phyloP scores from a whole-genome alignment of 2,888 invertebrate genomes.

The Epistrophe grossulariae region DNA sequence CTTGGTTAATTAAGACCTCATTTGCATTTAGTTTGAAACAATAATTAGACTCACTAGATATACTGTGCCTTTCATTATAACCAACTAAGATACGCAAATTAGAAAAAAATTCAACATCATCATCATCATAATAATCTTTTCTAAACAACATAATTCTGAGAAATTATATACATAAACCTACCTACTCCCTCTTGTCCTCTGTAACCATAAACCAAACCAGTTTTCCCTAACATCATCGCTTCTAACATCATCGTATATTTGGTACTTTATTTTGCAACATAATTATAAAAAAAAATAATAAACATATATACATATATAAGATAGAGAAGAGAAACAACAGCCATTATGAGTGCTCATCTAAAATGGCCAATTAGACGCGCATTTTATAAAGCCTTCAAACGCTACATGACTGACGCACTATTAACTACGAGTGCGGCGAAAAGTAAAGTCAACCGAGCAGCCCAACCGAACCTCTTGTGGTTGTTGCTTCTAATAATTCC shows the following conservation, averaged over 20 bases:
- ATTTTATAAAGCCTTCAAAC: conserved; percentile 63
- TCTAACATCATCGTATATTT: conserved; percentile 15
- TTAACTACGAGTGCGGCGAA: conserved; percentile 57
- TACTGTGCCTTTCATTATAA: conserved; percentile 22
- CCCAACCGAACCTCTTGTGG: conserved; percentile 50
- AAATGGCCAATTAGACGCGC: conserved; percentile 69
- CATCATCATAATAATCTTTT: conserved; percentile 24
- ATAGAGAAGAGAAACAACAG: conserved; percentile 33
- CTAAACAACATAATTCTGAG: conserved; percentile 56
- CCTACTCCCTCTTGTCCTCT: not conserved
- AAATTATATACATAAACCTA: not conserved
- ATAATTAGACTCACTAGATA: conserved; percentile 37
- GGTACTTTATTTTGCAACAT: conserved; percentile 63
- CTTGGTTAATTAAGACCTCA: conserved; percentile 69
- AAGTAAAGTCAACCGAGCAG: conserved; percentile 51
- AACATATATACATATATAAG: conserved; percentile 30
- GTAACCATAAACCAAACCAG: conserved; percentile 47
- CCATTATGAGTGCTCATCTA: conserved; percentile 42
- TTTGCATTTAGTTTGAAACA: conserved; percentile 63
- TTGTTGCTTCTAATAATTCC: conserved; percentile 67
- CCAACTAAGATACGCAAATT: conserved; percentile 39
- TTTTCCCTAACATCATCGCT: conserved; percentile 36
- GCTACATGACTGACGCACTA: conserved; percentile 67
- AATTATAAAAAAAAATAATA: conserved; percentile 42
- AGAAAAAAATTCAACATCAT: conserved; percentile 10